Base-by-base conservation (phyloP, 1,140 invertebrate genomes). In the Anastatus disparis region DNA sequence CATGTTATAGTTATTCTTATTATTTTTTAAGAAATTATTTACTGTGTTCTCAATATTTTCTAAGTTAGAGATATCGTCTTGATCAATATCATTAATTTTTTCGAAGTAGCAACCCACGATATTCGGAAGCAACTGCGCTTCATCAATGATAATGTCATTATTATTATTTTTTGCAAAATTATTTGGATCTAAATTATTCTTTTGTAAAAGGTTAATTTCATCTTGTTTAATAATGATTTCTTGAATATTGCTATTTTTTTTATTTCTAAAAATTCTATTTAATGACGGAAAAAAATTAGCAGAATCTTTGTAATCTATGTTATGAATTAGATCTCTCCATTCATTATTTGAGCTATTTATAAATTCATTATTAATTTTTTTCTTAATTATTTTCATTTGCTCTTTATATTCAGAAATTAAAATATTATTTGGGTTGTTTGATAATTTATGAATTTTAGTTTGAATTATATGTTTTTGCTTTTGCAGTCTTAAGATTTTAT, bases 241-340 rank as follows among this genome's bases (percentile, higher is more conserved):
- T n/a, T n/a, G n/a, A n/a, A n/a, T n/a, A n/a, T n/a, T n/a, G n/a
- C n/a, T n/a, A n/a, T n/a, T n/a, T n/a, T n/a, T n/a, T n/a, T n/a
- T n/a, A n/a, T n/a, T n/a, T n/a, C n/a, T n/a, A n/a, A n/a, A n/a
- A 4, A 72, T 62, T 58, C 63, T 46, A 48, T 72, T 72, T 13
- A 75, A 48, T 9, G 46, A 27, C 0, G 71, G 70, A 55, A 73
- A 75, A 35, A 65, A 65, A 1, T 71, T 70, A 13, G 20, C 44
- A 1, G 58, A 59, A 42, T 74, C 59, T 22, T 44, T 64, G 0
- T 9, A 8, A 9, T 63, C 29, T 42, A 71, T 74, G 2, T 59
- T 61, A 35, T 58, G n/a, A 13, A 72, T 70, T 61, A 64, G 68
- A 12, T 65, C 48, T 22, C 20, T 62, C 67, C 67, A 73, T 35